Evolutionary conservation across 2,888 invertebrate genomes (phyloP).

Genomic region (Oscheius sp.): DNA sequence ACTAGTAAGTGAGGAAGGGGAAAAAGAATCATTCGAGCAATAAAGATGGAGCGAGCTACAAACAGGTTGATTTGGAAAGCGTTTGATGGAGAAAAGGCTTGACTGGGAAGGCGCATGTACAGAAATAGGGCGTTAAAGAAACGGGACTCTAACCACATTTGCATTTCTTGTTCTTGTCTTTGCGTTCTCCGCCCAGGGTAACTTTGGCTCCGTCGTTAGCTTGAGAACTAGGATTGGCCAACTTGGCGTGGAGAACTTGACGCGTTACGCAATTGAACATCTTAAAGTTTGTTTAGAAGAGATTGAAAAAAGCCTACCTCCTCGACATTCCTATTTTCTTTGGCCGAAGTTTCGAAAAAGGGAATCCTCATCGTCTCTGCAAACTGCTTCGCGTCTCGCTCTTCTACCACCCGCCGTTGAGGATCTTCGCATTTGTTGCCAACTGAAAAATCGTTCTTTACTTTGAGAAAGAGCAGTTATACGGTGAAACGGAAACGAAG

Average conservation of each 20-base stretch:
- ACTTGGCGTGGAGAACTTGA: slow-evolving; percentile 87
- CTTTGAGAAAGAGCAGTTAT: too few relatives aligned
- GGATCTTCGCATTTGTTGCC: slow-evolving; percentile 97
- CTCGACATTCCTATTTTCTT: slow-evolving; percentile 98
- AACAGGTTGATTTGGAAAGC: not conserved
- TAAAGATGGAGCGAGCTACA: not conserved
- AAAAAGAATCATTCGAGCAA: not conserved
- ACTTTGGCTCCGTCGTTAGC: slow-evolving; percentile 42
- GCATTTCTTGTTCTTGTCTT: slow-evolving; percentile 56
- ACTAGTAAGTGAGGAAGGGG: not conserved
- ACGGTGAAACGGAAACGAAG: not conserved
- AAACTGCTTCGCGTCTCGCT: slow-evolving; percentile 95
- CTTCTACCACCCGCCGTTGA: slow-evolving; percentile 92
- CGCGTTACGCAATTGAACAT: slow-evolving; percentile 83
- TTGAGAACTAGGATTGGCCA: slow-evolving; percentile 52
- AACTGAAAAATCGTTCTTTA: slow-evolving; percentile 76
- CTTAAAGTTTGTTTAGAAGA: slow-evolving; percentile 74
- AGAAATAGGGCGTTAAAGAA: not conserved
- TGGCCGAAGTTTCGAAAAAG: slow-evolving; percentile 97
- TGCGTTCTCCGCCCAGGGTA: slow-evolving; percentile 41
- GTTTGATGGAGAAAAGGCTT: not conserved
- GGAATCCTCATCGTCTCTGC: slow-evolving; percentile 97
- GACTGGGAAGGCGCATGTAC: slow-evolving; percentile 4
- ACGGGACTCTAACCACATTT: slow-evolving; percentile 47
- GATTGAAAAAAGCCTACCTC: slow-evolving; percentile 81